phyloP scores from a whole-genome alignment of 1,140 invertebrate species.

The Ceratosolen fusciceps region DNA sequence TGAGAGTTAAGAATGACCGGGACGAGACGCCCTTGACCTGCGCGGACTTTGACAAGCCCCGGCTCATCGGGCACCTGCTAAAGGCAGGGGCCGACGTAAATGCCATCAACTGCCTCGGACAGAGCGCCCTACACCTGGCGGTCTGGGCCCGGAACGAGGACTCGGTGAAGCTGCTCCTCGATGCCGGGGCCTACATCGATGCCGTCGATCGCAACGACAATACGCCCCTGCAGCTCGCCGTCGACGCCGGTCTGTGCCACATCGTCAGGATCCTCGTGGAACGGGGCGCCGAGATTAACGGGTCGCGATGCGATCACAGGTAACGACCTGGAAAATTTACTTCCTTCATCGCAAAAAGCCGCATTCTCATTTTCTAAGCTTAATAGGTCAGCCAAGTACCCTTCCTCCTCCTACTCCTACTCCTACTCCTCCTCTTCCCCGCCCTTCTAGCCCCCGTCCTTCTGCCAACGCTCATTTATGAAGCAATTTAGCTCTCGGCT shows the following conservation, averaged over 20 bases:
- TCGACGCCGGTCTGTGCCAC: not conserved
- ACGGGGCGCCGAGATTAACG: not conserved
- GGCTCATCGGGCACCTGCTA: not conserved
- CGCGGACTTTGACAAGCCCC: not conserved
- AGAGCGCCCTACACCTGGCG: not conserved
- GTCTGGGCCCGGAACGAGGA: not conserved
- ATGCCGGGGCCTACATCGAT: not conserved
- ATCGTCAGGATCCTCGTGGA: not conserved
- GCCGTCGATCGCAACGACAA: not conserved
- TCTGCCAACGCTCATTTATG: too few species aligned
- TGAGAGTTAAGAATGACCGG: not conserved
- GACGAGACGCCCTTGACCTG: not conserved
- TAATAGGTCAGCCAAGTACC: too few species aligned
- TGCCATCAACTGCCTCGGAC: not conserved
- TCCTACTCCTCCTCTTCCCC: too few species aligned
- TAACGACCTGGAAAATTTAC: too few species aligned
- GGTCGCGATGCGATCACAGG: not conserved
- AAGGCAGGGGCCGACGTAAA: not conserved
- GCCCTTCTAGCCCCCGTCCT: too few species aligned
- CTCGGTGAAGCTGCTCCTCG: not conserved
- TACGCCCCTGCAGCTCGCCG: not conserved
- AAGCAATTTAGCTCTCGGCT: too few species aligned
- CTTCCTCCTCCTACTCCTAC: too few species aligned
- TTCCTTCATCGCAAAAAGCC: too few species aligned
- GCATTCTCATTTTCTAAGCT: too few species aligned